Base-by-base conservation (phyloP, 2,113 vertebrate genomes). In the Lampris incognitus region DNA sequence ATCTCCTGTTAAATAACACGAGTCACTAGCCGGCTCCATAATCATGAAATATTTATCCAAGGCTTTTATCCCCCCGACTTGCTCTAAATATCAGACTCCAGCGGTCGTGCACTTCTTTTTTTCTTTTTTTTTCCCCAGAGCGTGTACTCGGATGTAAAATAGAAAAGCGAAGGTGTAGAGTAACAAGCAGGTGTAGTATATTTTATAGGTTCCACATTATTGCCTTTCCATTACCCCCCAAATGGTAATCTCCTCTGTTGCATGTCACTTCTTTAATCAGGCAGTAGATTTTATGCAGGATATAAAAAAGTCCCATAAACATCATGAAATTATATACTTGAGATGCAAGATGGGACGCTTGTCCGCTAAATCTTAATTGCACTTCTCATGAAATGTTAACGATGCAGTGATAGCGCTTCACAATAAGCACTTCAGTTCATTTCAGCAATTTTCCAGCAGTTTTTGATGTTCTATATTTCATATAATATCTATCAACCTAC, bases 21-120 rank as follows among this genome's bases (percentile, higher is more conserved):
- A 64, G 81, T 82, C 56, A 48, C 63, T n/a, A 38, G 57, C 71
- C 57, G 50, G 66, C 80, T 74, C 42, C 57, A 40, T 58, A 24
- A 51, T 69, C 79, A 89, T 92, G n/a, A 90, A 92, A 91, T 88
- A 93, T 91, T 90, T 74, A 92, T 58, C 51, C 9, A 7, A 54
- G 74, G 85, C 87, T 88, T 93, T 91, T 87, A 87, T 85, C 68
- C 52, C 68, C 52, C 46, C n/a, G 6, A 49, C n/a, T 51, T 63
- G 6, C 78, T 85, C 79, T 77, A 63, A 83, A 24, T 24, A 24
- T 24, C 24, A 24, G 24, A 24, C 24, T 24, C 24, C 24, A 24
- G 24, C 24, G 24, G 24, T 24, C 24, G 24, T 24, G 24, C 24
- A 24, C 24, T 24, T 24, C 24, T 24, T 24, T 24, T 24, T 24